A percentile compares a stretch with the other conserved stretches of the same genome.
phyloP scores from a whole-genome alignment of 2,888 invertebrate species.

The Rhagophthalmus giganteus region DNA sequence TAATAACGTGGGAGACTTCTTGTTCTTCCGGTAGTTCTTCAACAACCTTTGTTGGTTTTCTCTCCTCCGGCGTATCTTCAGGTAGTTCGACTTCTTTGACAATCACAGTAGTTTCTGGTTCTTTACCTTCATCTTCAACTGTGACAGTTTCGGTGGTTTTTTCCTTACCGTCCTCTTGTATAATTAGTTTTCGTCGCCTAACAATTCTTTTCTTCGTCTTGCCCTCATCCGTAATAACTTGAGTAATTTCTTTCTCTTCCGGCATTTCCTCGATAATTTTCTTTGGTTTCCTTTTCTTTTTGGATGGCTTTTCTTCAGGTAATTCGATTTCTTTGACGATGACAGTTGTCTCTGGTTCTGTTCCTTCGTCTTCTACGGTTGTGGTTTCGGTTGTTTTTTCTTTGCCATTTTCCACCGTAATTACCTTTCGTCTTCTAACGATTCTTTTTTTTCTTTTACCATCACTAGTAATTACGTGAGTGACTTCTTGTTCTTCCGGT shows the following conservation, averaged over 20 bases:
- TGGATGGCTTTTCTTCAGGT: too few species aligned
- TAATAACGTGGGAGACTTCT: slow-evolving; percentile 40
- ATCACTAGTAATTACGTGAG: slow-evolving; percentile 44
- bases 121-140: slow-evolving; percentile 39
- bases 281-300: too few species aligned
- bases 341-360: slow-evolving; percentile 46
- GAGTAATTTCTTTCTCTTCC: slow-evolving; percentile 38
- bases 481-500: slow-evolving; percentile 42
- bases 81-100: slow-evolving; percentile 31
- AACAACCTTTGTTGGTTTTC: too few species aligned
- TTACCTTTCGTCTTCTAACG: slow-evolving; percentile 39
- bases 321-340: slow-evolving; percentile 35
- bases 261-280: slow-evolving; percentile 19
- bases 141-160: slow-evolving; percentile 55
- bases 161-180: slow-evolving; percentile 43
- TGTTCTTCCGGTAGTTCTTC: slow-evolving; percentile 37
- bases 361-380: slow-evolving; percentile 46
- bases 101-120: slow-evolving; percentile 34
- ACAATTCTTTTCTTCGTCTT: slow-evolving; percentile 40
- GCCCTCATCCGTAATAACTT: slow-evolving; percentile 37
- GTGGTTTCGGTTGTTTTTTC: slow-evolving; percentile 52
- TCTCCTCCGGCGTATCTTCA: too few species aligned
- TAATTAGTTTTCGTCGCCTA: slow-evolving; percentile 50
- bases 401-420: slow-evolving; percentile 16
- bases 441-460: slow-evolving; percentile 42